Evolutionary conservation across 2,113 vertebrate species (phyloP).

Genomic region (Camelus bactrianus): DNA sequence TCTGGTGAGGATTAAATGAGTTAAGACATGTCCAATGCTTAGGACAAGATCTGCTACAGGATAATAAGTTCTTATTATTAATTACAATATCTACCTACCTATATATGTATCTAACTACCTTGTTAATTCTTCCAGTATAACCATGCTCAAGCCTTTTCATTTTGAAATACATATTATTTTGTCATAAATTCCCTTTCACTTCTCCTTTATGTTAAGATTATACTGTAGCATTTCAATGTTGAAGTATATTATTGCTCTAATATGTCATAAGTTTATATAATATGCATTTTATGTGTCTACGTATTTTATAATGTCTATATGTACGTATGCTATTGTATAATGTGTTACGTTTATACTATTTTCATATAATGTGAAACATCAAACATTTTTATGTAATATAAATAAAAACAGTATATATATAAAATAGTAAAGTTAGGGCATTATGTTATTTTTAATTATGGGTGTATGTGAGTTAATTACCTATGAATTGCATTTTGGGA

Average conservation of each 20-base stretch:
- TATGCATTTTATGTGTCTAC: background rate
- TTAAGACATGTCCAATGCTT: background rate
- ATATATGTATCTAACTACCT: background rate
- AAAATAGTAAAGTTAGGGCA: conserved; percentile 40
- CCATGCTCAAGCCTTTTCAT: conserved; percentile 29
- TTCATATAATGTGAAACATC: conserved; percentile 9
- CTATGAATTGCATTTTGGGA: conserved; percentile 61
- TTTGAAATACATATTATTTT: conserved; percentile 68
- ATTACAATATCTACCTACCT: background rate
- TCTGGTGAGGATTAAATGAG: conserved; percentile 42
- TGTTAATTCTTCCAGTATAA: conserved; percentile 25
- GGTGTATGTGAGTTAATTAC: conserved; percentile 3
- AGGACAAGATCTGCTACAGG: background rate
- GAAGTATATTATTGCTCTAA: background rate
- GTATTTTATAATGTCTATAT: conserved; percentile 2
- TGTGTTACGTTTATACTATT: background rate
- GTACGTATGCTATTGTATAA: background rate
- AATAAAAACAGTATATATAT: background rate
- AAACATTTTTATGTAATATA: conserved; percentile 23
- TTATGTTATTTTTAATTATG: conserved; percentile 66
- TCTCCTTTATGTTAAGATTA: conserved; percentile 50
- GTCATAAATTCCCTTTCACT: conserved; percentile 51
- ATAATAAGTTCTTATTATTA: conserved; percentile 8
- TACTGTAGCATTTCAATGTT: background rate
- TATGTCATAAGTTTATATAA: background rate